Conservation (phyloP, 2,888 invertebrate species). For the Paralinhomoeus sp. region DNA sequence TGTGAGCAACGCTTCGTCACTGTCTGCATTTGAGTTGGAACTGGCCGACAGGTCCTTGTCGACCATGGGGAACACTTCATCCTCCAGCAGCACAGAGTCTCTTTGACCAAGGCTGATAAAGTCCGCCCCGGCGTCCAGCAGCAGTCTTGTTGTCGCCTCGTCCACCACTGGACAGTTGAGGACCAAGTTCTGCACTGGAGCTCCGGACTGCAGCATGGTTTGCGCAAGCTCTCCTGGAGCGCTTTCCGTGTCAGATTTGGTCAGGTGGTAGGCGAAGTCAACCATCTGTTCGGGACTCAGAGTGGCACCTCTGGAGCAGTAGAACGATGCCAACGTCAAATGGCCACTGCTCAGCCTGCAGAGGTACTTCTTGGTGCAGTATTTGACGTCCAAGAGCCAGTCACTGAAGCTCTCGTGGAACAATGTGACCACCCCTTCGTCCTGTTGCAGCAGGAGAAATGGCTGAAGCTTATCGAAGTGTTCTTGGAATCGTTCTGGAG, state of each 20-base stretch:
- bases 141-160: slow-evolving; percentile 30
- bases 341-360: slow-evolving; percentile 43
- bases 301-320: slow-evolving; percentile 8
- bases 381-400: slow-evolving; percentile 89
- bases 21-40: not conserved
- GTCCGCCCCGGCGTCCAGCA: slow-evolving; percentile 50
- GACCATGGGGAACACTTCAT: slow-evolving; percentile 37
- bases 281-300: slow-evolving; percentile 29
- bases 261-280: slow-evolving; percentile 33
- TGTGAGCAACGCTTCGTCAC: not conserved
- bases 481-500: slow-evolving; percentile 54
- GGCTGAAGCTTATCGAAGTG: slow-evolving; percentile 42
- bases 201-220: slow-evolving; percentile 49
- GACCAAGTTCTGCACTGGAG: slow-evolving; percentile 24
- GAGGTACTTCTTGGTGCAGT: slow-evolving; percentile 62
- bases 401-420: slow-evolving; percentile 85
- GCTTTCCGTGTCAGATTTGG: not conserved
- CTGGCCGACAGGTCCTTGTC: slow-evolving; percentile 2
- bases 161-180: slow-evolving; percentile 6
- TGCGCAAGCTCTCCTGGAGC: not conserved
- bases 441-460: slow-evolving; percentile 20
- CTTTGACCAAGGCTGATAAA: slow-evolving; percentile 1
- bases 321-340: slow-evolving; percentile 43
- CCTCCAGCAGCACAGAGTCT: slow-evolving; percentile 40
- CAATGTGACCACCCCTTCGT: not conserved